Conservation (phyloP, 2,888 invertebrate genomes). For the Heliconius ethilla region DNA sequence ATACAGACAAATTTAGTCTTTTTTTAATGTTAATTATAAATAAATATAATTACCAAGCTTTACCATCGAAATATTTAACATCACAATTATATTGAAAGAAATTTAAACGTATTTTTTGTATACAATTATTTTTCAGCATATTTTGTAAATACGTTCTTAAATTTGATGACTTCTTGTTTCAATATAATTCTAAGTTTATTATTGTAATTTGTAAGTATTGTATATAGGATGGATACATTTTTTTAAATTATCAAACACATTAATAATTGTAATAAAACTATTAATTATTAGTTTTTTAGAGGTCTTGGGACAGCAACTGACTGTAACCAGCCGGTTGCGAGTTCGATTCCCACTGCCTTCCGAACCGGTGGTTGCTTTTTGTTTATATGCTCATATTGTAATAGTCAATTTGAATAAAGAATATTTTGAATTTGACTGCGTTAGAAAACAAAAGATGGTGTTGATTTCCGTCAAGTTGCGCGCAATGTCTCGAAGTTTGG, state of each 20-base stretch:
- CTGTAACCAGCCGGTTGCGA: too few relatives aligned
- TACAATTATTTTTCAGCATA: not conserved
- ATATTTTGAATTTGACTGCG: too few relatives aligned
- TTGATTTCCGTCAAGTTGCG: not conserved
- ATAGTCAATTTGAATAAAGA: too few relatives aligned
- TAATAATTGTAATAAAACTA: not conserved
- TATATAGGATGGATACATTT: constrained; percentile 4
- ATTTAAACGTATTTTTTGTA: not conserved
- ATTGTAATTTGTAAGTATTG: not conserved
- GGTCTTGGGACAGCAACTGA: too few relatives aligned
- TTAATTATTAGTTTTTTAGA: too few relatives aligned
- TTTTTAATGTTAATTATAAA: not conserved
- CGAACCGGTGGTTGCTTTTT: too few relatives aligned
- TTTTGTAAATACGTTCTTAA: constrained; percentile 18
- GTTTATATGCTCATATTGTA: too few relatives aligned
- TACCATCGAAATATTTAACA: not conserved
- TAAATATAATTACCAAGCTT: not conserved
- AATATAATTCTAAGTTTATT: not conserved
- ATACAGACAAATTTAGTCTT: too few relatives aligned
- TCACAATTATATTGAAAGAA: not conserved
- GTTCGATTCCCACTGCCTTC: too few relatives aligned
- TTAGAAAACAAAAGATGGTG: not conserved
- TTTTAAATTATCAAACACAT: not conserved
- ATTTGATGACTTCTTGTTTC: not conserved
- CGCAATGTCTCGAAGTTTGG: not conserved